Conservation (phyloP, 2,888 invertebrate genomes). For the Venusia cambrica region DNA sequence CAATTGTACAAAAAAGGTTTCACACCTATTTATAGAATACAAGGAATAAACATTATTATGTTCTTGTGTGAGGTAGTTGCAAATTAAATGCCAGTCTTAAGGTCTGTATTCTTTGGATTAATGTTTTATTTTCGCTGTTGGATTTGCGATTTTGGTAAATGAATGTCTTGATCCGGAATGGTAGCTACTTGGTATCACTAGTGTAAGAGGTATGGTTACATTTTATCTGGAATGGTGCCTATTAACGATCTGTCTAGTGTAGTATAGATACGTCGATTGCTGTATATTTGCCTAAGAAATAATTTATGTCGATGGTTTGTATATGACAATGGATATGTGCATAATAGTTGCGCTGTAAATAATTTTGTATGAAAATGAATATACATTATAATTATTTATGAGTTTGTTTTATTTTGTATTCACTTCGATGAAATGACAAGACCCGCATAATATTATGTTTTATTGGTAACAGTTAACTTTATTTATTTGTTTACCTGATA, state of each 20-base stretch:
- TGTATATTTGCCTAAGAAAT: conserved; percentile 68
- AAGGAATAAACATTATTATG: too few relatives aligned
- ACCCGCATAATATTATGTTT: too few relatives aligned
- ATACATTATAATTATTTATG: conserved; percentile 75
- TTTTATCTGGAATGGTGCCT: conserved; percentile 64
- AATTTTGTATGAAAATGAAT: conserved; percentile 75
- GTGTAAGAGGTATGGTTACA: conserved; percentile 19
- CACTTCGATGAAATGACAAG: background rate
- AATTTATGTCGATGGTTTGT: conserved; percentile 73
- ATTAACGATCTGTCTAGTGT: conserved; percentile 42
- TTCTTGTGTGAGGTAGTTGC: too few relatives aligned
- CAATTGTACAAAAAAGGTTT: too few relatives aligned
- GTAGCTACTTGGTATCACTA: conserved; percentile 6
- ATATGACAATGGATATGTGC: conserved; percentile 74
- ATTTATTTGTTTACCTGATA: too few relatives aligned
- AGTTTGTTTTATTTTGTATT: conserved; percentile 43
- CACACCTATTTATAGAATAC: too few relatives aligned
- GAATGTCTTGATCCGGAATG: conserved; percentile 3
- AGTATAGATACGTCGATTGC: conserved; percentile 38
- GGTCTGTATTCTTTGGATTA: too few relatives aligned
- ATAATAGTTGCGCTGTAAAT: conserved; percentile 77
- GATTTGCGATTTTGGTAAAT: too few relatives aligned
- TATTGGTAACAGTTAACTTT: too few relatives aligned
- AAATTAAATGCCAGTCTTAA: too few relatives aligned
- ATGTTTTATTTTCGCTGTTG: too few relatives aligned